phyloP scores from a whole-genome alignment of 2,888 invertebrate species.

The Rhopalosiphum nymphaeae region DNA sequence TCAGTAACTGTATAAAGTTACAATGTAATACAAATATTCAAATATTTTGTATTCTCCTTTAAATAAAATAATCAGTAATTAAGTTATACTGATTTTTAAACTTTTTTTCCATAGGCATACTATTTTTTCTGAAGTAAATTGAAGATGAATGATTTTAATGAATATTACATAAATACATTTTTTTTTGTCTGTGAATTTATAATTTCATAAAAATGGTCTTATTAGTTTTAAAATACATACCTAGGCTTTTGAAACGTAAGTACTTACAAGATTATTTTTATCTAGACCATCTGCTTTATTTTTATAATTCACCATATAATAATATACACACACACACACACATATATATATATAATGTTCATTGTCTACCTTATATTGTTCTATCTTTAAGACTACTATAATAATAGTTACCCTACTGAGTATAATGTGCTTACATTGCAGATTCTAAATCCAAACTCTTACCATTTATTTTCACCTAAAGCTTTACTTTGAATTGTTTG shows the following conservation, averaged over 20 bases:
- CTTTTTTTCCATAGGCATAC: neutral
- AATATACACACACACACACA: neutral
- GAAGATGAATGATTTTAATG: conserved; percentile 13
- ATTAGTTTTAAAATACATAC: neutral
- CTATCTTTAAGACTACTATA: conserved; percentile 23
- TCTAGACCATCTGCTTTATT: conserved; percentile 12
- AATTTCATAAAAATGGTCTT: neutral
- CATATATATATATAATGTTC: neutral
- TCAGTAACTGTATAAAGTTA: neutral
- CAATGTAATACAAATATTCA: neutral
- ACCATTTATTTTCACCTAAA: conserved; percentile 56
- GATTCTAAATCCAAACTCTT: conserved; percentile 54
- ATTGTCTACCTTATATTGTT: conserved; percentile 8
- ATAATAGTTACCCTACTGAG: conserved; percentile 27
- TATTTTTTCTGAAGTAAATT: neutral
- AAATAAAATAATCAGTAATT: neutral
- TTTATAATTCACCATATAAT: conserved; percentile 10
- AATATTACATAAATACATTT: neutral
- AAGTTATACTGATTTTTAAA: neutral
- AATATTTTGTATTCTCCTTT: neutral
- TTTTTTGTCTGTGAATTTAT: neutral
- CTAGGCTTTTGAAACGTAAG: neutral
- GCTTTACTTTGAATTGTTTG: conserved; percentile 52
- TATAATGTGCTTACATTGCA: conserved; percentile 47
- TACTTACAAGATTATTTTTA: neutral